phyloP scores from a whole-genome alignment of 2,888 invertebrate species.

The Diplazon laetatorius region DNA sequence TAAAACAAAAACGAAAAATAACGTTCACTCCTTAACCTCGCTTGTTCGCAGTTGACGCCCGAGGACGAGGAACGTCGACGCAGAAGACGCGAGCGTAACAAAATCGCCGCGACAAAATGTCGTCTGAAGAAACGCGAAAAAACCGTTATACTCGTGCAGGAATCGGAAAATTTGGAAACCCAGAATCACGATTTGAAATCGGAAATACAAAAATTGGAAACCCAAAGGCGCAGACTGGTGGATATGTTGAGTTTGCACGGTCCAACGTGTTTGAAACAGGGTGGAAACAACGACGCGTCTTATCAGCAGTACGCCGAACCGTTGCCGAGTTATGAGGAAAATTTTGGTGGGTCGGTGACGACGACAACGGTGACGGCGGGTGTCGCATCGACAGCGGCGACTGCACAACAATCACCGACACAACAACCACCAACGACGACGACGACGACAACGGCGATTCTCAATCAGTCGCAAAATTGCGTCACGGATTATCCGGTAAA shows the following conservation, averaged over 20 bases:
- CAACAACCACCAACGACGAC: slow-evolving; percentile 55
- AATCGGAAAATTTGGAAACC: slow-evolving; percentile 92
- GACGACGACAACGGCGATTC: no score
- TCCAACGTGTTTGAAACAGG: slow-evolving; percentile 87
- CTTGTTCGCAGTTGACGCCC: slow-evolving; percentile 88
- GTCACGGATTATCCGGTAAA: slow-evolving; percentile 79
- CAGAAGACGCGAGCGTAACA: slow-evolving; percentile 94
- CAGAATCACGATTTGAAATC: slow-evolving; percentile 93
- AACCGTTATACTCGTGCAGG: slow-evolving; percentile 92
- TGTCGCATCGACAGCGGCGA: slow-evolving; percentile 22
- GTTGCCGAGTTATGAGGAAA: slow-evolving; percentile 80
- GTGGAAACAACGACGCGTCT: slow-evolving; percentile 81
- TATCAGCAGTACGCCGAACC: slow-evolving; percentile 79
- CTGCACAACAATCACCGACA: slow-evolving; percentile 48
- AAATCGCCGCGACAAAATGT: slow-evolving; percentile 97
- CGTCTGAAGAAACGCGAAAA: slow-evolving; percentile 96
- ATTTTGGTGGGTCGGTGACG: slow-evolving; percentile 69
- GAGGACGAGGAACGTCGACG: slow-evolving; percentile 95
- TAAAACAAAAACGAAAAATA: neutral
- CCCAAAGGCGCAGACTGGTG: slow-evolving; percentile 89
- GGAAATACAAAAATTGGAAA: slow-evolving; percentile 92
- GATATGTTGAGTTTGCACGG: slow-evolving; percentile 91
- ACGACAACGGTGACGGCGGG: slow-evolving; percentile 18
- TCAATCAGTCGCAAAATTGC: slow-evolving; percentile 78
- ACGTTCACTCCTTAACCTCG: slow-evolving; percentile 7